phyloP scores from a whole-genome alignment of 2,888 invertebrate species.

The Diarsia rubi region DNA sequence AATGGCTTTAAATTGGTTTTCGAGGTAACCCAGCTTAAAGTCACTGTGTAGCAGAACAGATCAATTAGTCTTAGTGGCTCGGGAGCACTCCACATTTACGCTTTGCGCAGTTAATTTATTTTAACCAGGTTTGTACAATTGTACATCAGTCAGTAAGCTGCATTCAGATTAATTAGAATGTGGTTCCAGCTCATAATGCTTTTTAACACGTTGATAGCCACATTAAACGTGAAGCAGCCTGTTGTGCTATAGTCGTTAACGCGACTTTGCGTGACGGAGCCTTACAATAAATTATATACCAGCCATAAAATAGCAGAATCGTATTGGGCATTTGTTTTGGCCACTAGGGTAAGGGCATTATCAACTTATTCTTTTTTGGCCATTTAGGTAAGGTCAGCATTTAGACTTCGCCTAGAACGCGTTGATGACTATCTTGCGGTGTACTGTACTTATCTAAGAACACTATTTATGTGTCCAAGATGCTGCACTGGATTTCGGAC shows the following conservation, averaged over 20 bases:
- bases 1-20: constrained; percentile 3
- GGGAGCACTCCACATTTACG: neutral
- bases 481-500: constrained; percentile 12
- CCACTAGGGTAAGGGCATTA: no score
- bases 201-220: no score
- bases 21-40: neutral
- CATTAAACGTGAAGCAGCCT: no score
- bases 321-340: no score
- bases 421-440: neutral
- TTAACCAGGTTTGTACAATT: constrained; percentile 5
- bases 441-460: neutral
- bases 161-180: neutral
- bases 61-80: neutral
- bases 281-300: no score
- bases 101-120: constrained; percentile 26
- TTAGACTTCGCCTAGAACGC: no score
- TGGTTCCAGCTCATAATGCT: neutral
- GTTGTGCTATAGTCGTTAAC: no score
- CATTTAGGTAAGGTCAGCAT: no score
- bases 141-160: neutral
- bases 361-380: no score
- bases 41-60: neutral
- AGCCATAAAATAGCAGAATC: no score
- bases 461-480: constrained; percentile 11
- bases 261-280: no score